A percentile compares a stretch with the other conserved stretches of the same genome.
phyloP scores from a whole-genome alignment of 2,888 invertebrate genomes.

The Drosophila stalkeri region DNA sequence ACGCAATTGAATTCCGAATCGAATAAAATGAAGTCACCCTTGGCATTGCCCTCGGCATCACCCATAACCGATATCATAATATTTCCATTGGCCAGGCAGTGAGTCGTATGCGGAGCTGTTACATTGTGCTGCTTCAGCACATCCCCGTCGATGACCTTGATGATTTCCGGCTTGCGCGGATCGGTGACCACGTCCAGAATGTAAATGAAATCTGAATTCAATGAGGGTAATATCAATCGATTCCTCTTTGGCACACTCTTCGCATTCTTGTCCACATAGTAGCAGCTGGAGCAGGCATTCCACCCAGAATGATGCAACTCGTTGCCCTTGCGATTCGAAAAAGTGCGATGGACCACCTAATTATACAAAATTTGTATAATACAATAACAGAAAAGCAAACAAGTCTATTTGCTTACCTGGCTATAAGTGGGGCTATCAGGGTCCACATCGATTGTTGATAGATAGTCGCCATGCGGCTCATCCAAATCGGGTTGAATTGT shows the following conservation, averaged over 20 bases:
- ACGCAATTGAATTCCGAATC: conserved; percentile 90
- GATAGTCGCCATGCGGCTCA: conserved; percentile 91
- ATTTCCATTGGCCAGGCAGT: conserved; percentile 96
- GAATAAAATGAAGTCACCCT: conserved; percentile 94
- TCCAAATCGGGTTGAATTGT: conserved; percentile 91
- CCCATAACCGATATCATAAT: conserved; percentile 98
- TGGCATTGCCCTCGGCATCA: conserved; percentile 92
- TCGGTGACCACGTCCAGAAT: conserved; percentile 92
- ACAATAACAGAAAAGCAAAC: not conserved
- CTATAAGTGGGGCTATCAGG: conserved; percentile 93
- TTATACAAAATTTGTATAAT: not conserved
- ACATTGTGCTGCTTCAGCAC: conserved; percentile 91
- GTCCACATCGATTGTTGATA: conserved; percentile 96
- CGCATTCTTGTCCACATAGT: conserved; percentile 85
- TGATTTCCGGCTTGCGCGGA: conserved; percentile 89
- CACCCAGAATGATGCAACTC: conserved; percentile 98
- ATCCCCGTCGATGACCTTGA: conserved; percentile 93
- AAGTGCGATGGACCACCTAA: conserved; percentile 94
- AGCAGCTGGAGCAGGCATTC: conserved; percentile 98
- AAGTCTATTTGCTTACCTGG: conserved; percentile 87
- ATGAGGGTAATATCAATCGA: conserved; percentile 92
- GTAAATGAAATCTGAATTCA: conserved; percentile 93
- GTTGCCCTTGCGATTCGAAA: conserved; percentile 91
- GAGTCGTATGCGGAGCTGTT: conserved; percentile 96
- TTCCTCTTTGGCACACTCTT: conserved; percentile 87